Conservation (phyloP, 2,797 vertebrate genomes). For the Platyrinchus mystaceus region DNA sequence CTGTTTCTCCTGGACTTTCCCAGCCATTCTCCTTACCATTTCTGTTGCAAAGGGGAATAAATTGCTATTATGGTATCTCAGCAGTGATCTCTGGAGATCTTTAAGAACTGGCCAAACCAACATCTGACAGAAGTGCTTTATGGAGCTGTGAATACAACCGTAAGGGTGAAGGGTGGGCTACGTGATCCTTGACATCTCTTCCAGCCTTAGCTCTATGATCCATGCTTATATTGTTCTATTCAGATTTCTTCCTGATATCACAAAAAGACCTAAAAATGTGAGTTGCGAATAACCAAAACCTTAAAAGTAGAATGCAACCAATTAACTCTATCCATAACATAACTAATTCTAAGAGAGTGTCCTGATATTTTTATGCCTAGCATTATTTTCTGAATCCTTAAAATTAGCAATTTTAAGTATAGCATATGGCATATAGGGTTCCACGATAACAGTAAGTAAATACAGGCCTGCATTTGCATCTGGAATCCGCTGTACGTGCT, state of each 20-base stretch:
- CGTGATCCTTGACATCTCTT: not conserved
- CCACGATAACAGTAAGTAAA: not conserved
- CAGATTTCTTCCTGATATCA: not conserved
- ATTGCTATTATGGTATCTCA: not conserved
- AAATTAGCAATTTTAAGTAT: not conserved
- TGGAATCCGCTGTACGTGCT: not conserved
- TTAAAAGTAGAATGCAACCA: not conserved
- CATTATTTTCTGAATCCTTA: not conserved
- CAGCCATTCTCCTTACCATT: not conserved
- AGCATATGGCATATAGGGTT: not conserved
- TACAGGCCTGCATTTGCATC: not conserved
- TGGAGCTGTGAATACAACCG: not conserved
- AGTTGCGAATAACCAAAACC: not conserved
- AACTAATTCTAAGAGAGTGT: not conserved
- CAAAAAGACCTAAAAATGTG: not conserved
- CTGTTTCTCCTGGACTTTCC: not conserved
- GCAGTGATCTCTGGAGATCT: not conserved
- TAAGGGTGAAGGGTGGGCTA: not conserved
- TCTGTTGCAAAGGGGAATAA: not conserved
- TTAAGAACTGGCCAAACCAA: not conserved
- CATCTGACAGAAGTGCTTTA: not conserved
- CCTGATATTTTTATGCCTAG: not conserved
- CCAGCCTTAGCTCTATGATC: not conserved
- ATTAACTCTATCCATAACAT: not conserved
- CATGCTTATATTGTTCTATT: not conserved